Conservation (phyloP, 1,140 invertebrate species). For the Bombus sibiricus region DNA sequence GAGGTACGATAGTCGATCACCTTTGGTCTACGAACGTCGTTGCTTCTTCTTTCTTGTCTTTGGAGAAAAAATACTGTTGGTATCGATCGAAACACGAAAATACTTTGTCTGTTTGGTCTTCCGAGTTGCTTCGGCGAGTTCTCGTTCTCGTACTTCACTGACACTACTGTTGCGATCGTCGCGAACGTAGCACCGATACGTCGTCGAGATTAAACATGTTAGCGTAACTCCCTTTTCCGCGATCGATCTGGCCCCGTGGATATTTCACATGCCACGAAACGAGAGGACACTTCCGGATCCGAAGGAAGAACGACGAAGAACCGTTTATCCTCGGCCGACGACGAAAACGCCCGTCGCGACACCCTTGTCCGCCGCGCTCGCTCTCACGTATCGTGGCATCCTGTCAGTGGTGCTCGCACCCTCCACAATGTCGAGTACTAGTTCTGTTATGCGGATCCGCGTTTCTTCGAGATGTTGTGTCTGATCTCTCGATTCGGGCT, state of each 20-base stretch:
- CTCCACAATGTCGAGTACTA: not conserved
- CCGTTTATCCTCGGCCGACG: conserved; percentile 33
- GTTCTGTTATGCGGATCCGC: not conserved
- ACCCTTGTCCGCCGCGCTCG: conserved; percentile 26
- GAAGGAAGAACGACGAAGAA: not conserved
- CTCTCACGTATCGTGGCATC: conserved; percentile 42
- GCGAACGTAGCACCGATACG: conserved; percentile 15
- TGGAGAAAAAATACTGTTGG: conserved; percentile 52
- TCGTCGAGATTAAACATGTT: conserved; percentile 7
- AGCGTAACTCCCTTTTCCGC: not conserved
- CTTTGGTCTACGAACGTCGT: too few species aligned
- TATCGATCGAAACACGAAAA: not conserved
- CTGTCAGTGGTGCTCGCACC: conserved; percentile 24
- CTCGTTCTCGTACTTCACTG: conserved; percentile 15
- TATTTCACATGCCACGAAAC: conserved; percentile 20
- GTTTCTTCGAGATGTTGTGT: not conserved
- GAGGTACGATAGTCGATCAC: too few species aligned
- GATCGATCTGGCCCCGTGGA: conserved; percentile 1
- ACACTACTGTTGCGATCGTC: conserved; percentile 15
- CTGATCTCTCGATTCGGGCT: not conserved
- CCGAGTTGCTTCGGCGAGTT: not conserved
- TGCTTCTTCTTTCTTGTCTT: conserved; percentile 17
- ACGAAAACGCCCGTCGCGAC: conserved; percentile 8
- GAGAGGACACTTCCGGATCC: conserved; percentile 24
- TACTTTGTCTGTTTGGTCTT: not conserved